Percentiles rank a stretch among this genome's conserved stretches.
Conservation (phyloP, 92 coral and sea anemone species). For the Montipora capitata region DNA sequence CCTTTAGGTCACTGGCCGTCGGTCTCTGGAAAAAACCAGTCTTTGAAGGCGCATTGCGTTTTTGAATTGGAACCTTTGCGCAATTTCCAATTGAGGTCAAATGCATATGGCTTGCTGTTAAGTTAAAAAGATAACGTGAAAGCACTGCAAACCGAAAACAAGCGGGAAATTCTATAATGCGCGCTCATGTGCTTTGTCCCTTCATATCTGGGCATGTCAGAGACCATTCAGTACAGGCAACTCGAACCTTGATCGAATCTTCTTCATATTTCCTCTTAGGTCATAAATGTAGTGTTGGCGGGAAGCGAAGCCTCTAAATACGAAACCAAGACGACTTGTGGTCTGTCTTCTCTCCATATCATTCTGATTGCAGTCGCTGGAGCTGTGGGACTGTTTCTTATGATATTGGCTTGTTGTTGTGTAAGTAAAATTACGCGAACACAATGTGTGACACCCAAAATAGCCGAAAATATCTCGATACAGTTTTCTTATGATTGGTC, state of each 20-base stretch:
- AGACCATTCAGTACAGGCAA: too few species aligned
- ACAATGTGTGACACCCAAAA: too few species aligned
- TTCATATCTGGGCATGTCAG: background rate
- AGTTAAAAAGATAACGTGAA: too few species aligned
- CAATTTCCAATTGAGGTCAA: too few species aligned
- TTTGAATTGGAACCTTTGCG: too few species aligned
- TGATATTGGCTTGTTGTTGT: slow-evolving; percentile 85
- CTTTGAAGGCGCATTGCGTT: too few species aligned
- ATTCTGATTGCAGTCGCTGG: slow-evolving; percentile 85
- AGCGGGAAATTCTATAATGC: too few species aligned
- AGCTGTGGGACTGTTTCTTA: slow-evolving; percentile 78
- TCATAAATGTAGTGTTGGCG: slow-evolving; percentile 68
- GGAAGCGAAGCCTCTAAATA: slow-evolving; percentile 70
- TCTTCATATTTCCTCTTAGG: slow-evolving; percentile 24
- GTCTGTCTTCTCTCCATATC: slow-evolving; percentile 53
- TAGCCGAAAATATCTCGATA: too few species aligned
- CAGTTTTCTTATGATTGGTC: background rate
- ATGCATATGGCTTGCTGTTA: too few species aligned
- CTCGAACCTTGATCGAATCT: background rate
- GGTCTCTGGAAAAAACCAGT: too few species aligned
- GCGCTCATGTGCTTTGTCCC: background rate
- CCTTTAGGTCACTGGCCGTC: too few species aligned
- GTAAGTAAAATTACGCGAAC: slow-evolving; percentile 63
- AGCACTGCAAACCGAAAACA: too few species aligned
- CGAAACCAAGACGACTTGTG: slow-evolving; percentile 29